phyloP scores from a whole-genome alignment of 2,888 invertebrate genomes.

The Drosophila conformis region DNA sequence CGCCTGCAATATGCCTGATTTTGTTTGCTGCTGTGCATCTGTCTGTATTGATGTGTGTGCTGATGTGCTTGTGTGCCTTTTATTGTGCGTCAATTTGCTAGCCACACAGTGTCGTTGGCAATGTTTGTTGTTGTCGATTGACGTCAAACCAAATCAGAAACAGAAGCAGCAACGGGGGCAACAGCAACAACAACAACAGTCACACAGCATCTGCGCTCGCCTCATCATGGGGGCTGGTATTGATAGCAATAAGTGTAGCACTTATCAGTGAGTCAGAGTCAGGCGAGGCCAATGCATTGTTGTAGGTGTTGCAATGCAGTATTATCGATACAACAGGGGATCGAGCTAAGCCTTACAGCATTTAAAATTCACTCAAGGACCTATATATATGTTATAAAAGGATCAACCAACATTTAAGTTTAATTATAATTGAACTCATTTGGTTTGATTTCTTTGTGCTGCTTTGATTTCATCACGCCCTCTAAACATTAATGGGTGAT shows the following conservation, averaged over 20 bases:
- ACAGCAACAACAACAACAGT: constrained; percentile 17
- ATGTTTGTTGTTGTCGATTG: constrained; percentile 73
- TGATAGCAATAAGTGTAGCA: constrained; percentile 46
- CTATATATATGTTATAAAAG: background rate
- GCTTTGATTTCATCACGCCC: constrained; percentile 5
- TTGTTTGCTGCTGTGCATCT: constrained; percentile 17
- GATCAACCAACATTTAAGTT: background rate
- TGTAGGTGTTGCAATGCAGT: constrained; percentile 56
- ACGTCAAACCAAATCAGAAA: constrained; percentile 70
- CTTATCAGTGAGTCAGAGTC: constrained; percentile 57
- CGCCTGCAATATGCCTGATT: constrained; percentile 32
- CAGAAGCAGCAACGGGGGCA: constrained; percentile 38
- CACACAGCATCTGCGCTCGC: constrained; percentile 29
- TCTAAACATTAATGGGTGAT: constrained; percentile 8
- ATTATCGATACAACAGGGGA: background rate
- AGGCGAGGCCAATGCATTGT: constrained; percentile 46
- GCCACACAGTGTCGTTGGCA: constrained; percentile 73
- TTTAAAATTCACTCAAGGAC: background rate
- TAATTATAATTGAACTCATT: background rate
- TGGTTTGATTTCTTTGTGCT: background rate
- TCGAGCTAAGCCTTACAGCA: background rate
- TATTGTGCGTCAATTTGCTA: constrained; percentile 74
- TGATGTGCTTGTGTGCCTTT: constrained; percentile 22
- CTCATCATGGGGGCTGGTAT: constrained; percentile 59
- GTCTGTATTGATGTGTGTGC: constrained; percentile 1